Percentiles rank a stretch among this genome's conserved stretches.
phyloP scores from a whole-genome alignment of 2,113 vertebrate species.

The Gulo gulo region DNA sequence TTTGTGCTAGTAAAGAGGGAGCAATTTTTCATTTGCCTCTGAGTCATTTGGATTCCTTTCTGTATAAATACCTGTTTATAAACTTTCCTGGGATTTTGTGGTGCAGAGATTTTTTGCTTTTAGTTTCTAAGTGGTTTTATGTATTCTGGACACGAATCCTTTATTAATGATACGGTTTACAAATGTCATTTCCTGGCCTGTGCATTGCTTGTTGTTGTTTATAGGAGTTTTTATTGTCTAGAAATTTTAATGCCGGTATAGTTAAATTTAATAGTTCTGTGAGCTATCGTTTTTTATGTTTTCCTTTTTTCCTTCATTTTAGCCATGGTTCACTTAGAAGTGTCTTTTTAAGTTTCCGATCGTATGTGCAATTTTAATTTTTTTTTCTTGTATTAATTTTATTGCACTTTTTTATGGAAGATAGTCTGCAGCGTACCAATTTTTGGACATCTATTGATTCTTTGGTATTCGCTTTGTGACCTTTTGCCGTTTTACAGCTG shows the following conservation, averaged over 20 bases:
- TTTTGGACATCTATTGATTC: neutral
- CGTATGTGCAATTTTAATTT: neutral
- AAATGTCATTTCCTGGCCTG: neutral
- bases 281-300: neutral
- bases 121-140: neutral
- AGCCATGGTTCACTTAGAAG: neutral
- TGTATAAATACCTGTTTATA: neutral
- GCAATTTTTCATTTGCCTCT: neutral
- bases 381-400: neutral
- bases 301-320: neutral
- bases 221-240: neutral
- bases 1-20: neutral
- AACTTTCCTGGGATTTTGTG: neutral
- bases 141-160: neutral
- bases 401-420: neutral
- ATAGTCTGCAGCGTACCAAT: neutral
- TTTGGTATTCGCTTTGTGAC: neutral
- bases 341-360: neutral
- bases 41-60: neutral
- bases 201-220: neutral
- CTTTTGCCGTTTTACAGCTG: neutral
- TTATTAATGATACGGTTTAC: neutral
- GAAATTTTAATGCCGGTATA: neutral
- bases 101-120: neutral
- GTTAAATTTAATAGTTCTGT: neutral